Evolutionary conservation across 64 coral and sea anemone genomes (phyloP).

Genomic region (Hydrozoanthus tunicans): DNA sequence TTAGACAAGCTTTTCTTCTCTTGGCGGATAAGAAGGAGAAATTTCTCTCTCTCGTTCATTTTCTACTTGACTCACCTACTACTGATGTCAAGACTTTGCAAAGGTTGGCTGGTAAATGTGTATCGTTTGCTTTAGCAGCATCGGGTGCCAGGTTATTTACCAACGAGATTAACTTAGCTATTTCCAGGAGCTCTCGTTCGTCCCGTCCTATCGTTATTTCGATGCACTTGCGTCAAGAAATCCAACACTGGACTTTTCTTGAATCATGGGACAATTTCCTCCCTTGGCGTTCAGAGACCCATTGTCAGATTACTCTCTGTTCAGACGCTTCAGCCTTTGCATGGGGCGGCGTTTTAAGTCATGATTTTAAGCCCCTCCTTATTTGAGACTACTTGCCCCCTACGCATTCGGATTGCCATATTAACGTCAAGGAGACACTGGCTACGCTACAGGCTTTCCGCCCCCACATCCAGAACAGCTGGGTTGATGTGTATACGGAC

Average conservation of each 20-base stretch:
- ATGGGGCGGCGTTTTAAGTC: not conserved
- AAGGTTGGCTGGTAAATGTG: conserved; percentile 57
- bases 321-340: conserved; percentile 43
- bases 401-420: too few relatives aligned
- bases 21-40: conserved; percentile 22
- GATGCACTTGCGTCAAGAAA: conserved; percentile 21
- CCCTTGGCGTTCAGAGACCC: conserved; percentile 44
- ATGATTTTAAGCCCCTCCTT: too few relatives aligned
- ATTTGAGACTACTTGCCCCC: too few relatives aligned
- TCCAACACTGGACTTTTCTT: conserved; percentile 69
- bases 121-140: conserved; percentile 45
- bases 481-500: not conserved
- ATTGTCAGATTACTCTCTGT: conserved; percentile 37
- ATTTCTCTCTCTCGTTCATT: conserved; percentile 22
- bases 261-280: conserved; percentile 43
- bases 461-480: not conserved
- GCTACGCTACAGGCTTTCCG: not conserved
- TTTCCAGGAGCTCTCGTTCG: conserved; percentile 2
- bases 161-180: conserved; percentile 67
- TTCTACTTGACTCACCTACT: not conserved
- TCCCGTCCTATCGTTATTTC: not conserved
- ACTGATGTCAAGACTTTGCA: conserved; percentile 17
- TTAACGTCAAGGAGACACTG: too few relatives aligned
- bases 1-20: conserved; percentile 8
- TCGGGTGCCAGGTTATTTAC: conserved; percentile 67